phyloP scores from a whole-genome alignment of 35 echinoderm and acorn worm species.

The Apostichopus japonicus region DNA sequence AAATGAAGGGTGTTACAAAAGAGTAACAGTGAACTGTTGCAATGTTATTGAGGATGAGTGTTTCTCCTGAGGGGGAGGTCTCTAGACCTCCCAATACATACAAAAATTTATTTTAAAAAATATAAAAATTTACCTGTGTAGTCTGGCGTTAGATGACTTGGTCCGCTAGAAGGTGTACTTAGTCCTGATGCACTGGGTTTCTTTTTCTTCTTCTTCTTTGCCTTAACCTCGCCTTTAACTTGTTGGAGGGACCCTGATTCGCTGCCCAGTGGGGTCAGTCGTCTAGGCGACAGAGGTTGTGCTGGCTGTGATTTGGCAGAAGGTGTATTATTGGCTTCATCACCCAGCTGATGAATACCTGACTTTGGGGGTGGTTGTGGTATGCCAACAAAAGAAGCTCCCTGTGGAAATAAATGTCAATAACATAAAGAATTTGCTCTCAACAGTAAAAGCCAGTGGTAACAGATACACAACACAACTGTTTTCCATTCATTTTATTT shows the following conservation, averaged over 20 bases:
- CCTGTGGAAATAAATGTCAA: not conserved
- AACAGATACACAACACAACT: no score
- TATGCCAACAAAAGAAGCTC: not conserved
- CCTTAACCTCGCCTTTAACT: constrained; percentile 23
- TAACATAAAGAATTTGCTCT: no score
- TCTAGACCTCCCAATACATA: no score
- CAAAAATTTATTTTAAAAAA: no score
- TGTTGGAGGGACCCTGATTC: not conserved
- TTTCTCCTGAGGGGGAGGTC: no score
- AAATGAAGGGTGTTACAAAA: no score
- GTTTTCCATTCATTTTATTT: no score
- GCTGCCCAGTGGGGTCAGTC: constrained; percentile 20
- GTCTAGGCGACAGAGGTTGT: constrained; percentile 18
- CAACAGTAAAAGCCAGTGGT: no score
- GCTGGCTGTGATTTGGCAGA: not conserved
- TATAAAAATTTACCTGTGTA: constrained; percentile 8
- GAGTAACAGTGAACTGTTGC: no score
- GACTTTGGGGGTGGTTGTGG: not conserved
- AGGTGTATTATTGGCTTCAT: not conserved
- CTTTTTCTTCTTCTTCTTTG: constrained; percentile 57
- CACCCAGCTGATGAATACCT: not conserved
- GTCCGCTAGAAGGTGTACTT: not conserved
- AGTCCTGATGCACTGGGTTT: not conserved
- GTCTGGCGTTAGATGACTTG: not conserved
- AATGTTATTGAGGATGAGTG: no score